Base-by-base conservation (phyloP, 2,797 vertebrate species). In the Anguilla pacifica region DNA sequence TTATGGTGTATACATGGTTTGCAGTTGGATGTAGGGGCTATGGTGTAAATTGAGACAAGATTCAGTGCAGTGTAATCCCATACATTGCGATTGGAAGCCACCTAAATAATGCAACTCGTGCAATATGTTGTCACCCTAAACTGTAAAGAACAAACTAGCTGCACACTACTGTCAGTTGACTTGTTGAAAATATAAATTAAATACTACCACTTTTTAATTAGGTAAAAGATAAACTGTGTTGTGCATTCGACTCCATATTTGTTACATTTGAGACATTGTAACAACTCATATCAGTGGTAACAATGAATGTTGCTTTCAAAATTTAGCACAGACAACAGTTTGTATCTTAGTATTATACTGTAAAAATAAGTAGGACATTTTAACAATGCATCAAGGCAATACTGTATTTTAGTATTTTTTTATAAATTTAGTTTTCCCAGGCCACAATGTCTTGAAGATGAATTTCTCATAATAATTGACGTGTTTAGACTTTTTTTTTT, bases 331-430 rank as follows among this genome's bases (percentile, higher is more conserved):
- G 81, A 39, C 43, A 39, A 15, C 59, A 59, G 43, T 55, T 57
- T 35, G 6, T 87, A 85, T 84, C 31, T 84, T 87, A 84, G 67
- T 64, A 49, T 64, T 28, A 84, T 74, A 72, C 67, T 84, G 81
- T 67, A 87, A 57, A 35, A 46, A 43, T 51, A 28, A 70, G 43
- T 87, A 87, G 61, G 81, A 22, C 51, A 83, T 55, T 82, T 87
- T 53, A 84, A 82, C 31, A 84, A 39, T n/a, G 46, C 59, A 84
- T 87, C 87, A 87, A 49, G 87, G 67, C 87, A 84, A 84, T 84
- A 87, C 87, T 87, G 84, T 87, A 84, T 84, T 84, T 87, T 84
- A 84, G 87, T 87, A 87, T 72, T 72, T 53, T 81, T 77, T 81
- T 49, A 84, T 87, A 74, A 83, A 72, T 9, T 49, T 87, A 84